Evolutionary conservation across 2,888 invertebrate genomes (phyloP).

Genomic region (Ceriagrion tenellum): DNA sequence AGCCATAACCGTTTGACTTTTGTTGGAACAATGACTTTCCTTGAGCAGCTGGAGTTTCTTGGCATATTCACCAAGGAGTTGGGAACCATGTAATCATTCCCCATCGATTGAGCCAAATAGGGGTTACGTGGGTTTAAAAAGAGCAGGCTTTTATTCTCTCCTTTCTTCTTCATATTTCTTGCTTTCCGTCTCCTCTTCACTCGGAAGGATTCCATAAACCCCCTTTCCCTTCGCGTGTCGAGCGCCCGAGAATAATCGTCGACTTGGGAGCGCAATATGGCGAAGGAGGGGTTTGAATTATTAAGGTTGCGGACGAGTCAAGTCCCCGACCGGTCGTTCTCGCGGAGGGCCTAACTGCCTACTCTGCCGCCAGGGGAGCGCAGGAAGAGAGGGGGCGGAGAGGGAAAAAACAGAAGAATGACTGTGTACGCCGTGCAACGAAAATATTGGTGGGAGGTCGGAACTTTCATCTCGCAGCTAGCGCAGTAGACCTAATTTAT

Average conservation of each 20-base stretch:
- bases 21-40: too few species aligned
- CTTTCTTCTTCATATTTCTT: background rate
- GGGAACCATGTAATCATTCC: too few species aligned
- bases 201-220: background rate
- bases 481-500: background rate
- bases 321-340: background rate
- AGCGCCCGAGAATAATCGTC: background rate
- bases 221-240: background rate
- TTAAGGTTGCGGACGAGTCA: background rate
- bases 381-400: background rate
- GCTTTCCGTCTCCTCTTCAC: too few species aligned
- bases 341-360: background rate
- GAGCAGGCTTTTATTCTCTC: background rate
- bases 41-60: too few species aligned
- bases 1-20: too few species aligned
- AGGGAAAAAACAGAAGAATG: background rate
- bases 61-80: too few species aligned
- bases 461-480: background rate
- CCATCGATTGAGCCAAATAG: too few species aligned
- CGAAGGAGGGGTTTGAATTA: conserved; percentile 1
- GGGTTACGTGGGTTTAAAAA: too few species aligned
- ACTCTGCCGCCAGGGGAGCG: background rate
- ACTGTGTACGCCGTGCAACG: background rate
- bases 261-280: background rate
- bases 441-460: background rate